Percentiles rank a stretch among this genome's conserved stretches.
These are phyloP conservation scores for Vanacampus margaritifer DNA, from an alignment of 2,113 vertebrate genomes.

Conservation along the genomic window DNA sequence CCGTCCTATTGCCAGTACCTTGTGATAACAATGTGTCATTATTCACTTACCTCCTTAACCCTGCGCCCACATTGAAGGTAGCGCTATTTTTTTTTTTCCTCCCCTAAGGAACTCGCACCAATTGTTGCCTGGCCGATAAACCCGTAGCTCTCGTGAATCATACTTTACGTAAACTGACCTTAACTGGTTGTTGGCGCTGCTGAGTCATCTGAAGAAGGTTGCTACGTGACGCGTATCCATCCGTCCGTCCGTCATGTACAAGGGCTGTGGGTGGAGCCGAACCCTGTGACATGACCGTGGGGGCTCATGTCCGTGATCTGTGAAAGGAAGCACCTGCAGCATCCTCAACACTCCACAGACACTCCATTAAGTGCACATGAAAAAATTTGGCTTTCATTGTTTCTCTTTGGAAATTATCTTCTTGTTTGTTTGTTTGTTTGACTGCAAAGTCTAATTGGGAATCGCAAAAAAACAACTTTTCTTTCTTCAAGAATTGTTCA, in stretches of 20 bases:
- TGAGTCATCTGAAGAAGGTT: neutral
- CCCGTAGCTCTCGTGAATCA: no score
- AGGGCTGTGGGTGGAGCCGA: neutral
- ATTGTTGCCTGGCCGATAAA: no score
- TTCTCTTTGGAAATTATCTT: no score
- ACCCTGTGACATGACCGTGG: neutral
- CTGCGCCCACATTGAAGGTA: no score
- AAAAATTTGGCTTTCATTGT: neutral
- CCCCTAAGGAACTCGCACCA: no score
- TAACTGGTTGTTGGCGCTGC: neutral
- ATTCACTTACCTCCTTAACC: no score
- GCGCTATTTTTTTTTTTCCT: neutral
- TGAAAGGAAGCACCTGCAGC: neutral
- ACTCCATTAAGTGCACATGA: neutral
- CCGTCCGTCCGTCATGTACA: neutral
- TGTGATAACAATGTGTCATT: no score
- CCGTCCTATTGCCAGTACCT: no score
- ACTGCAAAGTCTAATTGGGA: no score
- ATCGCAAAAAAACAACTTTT: no score
- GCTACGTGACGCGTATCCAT: neutral
- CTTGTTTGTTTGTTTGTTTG: no score
- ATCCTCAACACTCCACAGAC: neutral
- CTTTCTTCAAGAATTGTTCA: no score
- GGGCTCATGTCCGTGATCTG: neutral
- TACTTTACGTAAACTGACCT: neutral